These are phyloP conservation scores for Colius striatus DNA, from an alignment of 2,113 vertebrate species.

Conservation along the genomic window DNA sequence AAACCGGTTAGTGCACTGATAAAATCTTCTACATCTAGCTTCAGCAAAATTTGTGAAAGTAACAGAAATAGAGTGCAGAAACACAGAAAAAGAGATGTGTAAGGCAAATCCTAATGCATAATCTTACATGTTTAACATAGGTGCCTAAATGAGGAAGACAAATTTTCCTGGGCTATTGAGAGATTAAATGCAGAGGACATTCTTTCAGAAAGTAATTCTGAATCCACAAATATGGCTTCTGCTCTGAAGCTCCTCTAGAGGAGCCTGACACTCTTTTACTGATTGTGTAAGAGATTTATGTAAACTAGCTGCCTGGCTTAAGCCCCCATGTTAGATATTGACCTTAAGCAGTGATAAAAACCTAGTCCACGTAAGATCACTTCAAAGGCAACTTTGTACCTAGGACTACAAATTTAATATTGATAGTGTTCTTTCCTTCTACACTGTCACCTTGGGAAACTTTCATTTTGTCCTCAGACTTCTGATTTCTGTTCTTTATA, in stretches of 20 bases:
- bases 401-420: not conserved
- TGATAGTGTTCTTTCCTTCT: not conserved
- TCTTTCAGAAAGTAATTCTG: not conserved
- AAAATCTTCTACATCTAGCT: slow-evolving; percentile 7
- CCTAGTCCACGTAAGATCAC: not conserved
- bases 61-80: not conserved
- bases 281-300: not conserved
- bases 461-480: not conserved
- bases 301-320: not conserved
- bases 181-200: not conserved
- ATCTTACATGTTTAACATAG: not conserved
- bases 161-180: not conserved
- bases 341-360: not conserved
- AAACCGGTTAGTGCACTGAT: slow-evolving; percentile 4
- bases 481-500: not conserved
- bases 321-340: not conserved
- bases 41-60: not conserved
- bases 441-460: not conserved
- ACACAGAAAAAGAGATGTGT: not conserved
- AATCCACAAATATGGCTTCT: not conserved
- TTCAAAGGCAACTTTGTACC: not conserved
- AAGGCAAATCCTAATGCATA: not conserved
- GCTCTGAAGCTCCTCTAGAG: not conserved
- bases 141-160: not conserved
- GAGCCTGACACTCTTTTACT: not conserved